A percentile compares a stretch with the other conserved stretches of the same genome.
Evolutionary conservation across 1,140 invertebrate genomes (phyloP).

Genomic region (Lasioglossum albipes): DNA sequence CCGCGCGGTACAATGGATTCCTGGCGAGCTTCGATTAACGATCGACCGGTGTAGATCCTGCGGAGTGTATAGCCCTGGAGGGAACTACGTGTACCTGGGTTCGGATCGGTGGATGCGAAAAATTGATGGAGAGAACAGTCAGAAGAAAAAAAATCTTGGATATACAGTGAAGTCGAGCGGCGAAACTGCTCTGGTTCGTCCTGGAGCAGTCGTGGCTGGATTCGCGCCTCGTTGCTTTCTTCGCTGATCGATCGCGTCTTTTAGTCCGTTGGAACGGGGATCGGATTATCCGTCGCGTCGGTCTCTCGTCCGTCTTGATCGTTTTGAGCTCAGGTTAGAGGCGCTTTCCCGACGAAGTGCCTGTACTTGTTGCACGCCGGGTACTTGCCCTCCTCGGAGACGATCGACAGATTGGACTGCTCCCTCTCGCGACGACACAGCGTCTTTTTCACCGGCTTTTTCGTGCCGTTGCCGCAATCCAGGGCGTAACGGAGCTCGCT

Average conservation of each 20-base stretch:
- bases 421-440: constrained; percentile 58
- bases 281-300: not conserved
- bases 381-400: constrained; percentile 64
- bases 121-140: not conserved
- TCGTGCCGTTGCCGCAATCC: constrained; percentile 78
- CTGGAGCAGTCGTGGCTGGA: no score
- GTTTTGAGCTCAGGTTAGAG: constrained; percentile 59
- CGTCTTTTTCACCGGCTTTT: constrained; percentile 59
- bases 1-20: constrained; percentile 30
- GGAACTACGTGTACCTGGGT: not conserved
- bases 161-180: not conserved
- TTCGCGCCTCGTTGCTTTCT: not conserved
- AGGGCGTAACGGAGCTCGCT: constrained; percentile 85
- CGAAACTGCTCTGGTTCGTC: not conserved
- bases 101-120: constrained; percentile 13
- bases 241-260: not conserved
- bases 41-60: constrained; percentile 18
- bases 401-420: constrained; percentile 68
- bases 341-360: constrained; percentile 70
- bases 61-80: not conserved
- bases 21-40: constrained; percentile 36
- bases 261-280: constrained; percentile 5
- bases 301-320: not conserved
- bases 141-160: not conserved
- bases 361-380: constrained; percentile 67